A percentile compares a stretch with the other conserved stretches of the same genome.
These are phyloP conservation scores for Plebejus argus DNA, from an alignment of 2,888 invertebrate genomes.

Conservation along the genomic window DNA sequence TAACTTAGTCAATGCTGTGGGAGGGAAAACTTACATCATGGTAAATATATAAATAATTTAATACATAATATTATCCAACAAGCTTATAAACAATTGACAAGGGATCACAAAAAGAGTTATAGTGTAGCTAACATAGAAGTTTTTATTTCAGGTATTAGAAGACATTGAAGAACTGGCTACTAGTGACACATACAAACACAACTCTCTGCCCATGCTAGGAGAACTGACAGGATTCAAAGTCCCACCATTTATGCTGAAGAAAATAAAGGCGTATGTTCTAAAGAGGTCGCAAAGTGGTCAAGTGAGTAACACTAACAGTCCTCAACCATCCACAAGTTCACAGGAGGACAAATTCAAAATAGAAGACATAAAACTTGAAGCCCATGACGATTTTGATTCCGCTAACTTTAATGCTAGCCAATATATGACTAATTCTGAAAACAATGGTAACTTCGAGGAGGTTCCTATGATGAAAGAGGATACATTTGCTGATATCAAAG, in stretches of 20 bases:
- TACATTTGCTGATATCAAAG: constrained; percentile 71
- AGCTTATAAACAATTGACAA: no score
- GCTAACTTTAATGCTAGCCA: constrained; percentile 67
- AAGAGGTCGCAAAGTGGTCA: constrained; percentile 63
- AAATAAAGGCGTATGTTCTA: constrained; percentile 85
- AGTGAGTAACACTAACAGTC: constrained; percentile 61
- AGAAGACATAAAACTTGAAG: constrained; percentile 69
- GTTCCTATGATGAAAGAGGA: constrained; percentile 67
- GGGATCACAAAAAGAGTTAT: no score
- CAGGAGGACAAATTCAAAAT: constrained; percentile 66
- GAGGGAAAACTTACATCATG: constrained; percentile 90
- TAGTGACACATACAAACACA: constrained; percentile 86
- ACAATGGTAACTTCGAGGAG: constrained; percentile 65
- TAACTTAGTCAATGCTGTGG: constrained; percentile 88
- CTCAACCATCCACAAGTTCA: constrained; percentile 63
- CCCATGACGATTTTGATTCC: constrained; percentile 63
- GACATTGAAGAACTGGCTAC: constrained; percentile 88
- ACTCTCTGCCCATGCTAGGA: constrained; percentile 82
- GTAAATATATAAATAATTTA: constrained; percentile 49
- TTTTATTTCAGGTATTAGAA: constrained; percentile 80
- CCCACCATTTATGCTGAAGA: constrained; percentile 87
- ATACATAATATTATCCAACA: not conserved
- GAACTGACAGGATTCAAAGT: constrained; percentile 88
- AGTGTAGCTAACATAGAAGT: no score
- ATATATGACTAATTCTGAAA: constrained; percentile 62